phyloP scores from a whole-genome alignment of 1,140 invertebrate species.

The Bemisia tabaci region DNA sequence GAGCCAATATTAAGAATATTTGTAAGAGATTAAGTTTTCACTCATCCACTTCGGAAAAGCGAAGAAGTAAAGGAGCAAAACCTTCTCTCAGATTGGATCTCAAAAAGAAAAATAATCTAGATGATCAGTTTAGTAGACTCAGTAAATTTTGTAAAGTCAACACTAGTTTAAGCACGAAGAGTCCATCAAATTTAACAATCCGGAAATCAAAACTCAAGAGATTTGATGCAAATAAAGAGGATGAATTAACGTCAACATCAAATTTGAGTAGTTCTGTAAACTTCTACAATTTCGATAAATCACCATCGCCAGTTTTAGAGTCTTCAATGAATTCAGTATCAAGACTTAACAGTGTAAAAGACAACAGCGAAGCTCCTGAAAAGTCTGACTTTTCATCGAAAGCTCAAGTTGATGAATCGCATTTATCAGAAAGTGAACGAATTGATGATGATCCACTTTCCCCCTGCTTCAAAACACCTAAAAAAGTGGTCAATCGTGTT shows the following conservation, averaged over 20 bases:
- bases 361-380: no score
- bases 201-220: neutral
- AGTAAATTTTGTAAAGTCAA: neutral
- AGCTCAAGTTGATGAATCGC: no score
- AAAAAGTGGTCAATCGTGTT: no score
- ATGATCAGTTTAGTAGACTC: neutral
- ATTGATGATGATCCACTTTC: no score
- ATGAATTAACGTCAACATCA: neutral
- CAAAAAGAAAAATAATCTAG: neutral
- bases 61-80: neutral
- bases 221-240: neutral
- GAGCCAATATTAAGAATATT: no score
- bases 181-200: neutral
- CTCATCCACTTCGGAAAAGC: neutral
- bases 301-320: neutral
- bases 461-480: no score
- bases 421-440: no score
- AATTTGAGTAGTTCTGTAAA: neutral
- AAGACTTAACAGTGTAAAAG: no score
- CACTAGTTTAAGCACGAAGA: neutral
- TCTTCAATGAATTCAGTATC: no score
- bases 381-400: no score
- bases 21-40: neutral
- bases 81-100: neutral
- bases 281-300: neutral